These are phyloP conservation scores for Pseudorhombus dupliciocellatus DNA, from an alignment of 2,113 vertebrate genomes.

Conservation along the genomic window DNA sequence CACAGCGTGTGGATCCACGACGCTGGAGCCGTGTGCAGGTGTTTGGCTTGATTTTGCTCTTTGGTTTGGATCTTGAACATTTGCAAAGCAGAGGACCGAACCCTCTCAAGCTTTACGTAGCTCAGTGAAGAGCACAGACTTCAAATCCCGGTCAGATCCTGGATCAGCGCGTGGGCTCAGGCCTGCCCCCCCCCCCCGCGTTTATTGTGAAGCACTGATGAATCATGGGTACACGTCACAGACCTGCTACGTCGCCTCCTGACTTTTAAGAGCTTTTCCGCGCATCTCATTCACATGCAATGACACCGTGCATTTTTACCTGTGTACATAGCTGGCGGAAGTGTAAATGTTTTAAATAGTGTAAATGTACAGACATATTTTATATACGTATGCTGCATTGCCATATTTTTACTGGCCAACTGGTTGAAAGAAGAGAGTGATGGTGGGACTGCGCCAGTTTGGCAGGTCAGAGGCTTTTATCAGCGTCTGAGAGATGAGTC, in stretches of 20 bases:
- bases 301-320: constrained; percentile 26
- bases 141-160: constrained; percentile 65
- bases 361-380: constrained; percentile 86
- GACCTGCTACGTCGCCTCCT: constrained; percentile 45
- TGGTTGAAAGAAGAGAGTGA: constrained; percentile 52
- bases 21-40: constrained; percentile 52
- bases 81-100: constrained; percentile 37
- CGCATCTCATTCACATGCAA: constrained; percentile 27
- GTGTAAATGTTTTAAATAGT: constrained; percentile 85
- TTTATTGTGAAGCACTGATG: constrained; percentile 59
- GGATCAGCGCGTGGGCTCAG: constrained; percentile 34
- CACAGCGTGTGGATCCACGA: constrained; percentile 41
- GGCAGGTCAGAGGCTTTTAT: constrained; percentile 34
- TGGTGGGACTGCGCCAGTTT: constrained; percentile 39
- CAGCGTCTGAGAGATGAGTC: constrained; percentile 8
- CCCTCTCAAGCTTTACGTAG: constrained; percentile 59
- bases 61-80: constrained; percentile 40
- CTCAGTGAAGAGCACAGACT: constrained; percentile 60
- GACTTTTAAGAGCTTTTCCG: constrained; percentile 37
- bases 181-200: constrained; percentile 26
- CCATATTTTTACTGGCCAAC: constrained; percentile 80
- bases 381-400: constrained; percentile 79
- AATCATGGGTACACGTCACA: constrained; percentile 48
- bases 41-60: constrained; percentile 47
- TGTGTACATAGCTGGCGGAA: constrained; percentile 65